Evolutionary conservation across 2,113 vertebrate species (phyloP).

Genomic region (Phocoena phocoena): DNA sequence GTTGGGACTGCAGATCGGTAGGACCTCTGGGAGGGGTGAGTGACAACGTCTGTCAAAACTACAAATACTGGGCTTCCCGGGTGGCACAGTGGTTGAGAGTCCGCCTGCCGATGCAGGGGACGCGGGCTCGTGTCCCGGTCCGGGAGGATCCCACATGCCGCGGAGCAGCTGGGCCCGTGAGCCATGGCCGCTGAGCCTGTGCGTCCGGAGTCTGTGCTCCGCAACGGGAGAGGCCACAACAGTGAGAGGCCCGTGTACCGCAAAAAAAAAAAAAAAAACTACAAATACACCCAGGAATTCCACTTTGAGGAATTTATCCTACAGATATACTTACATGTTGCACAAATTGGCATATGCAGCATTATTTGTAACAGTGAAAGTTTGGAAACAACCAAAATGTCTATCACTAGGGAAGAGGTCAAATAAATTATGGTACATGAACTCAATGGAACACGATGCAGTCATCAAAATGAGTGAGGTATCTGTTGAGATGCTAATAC

Average conservation of each 20-base stretch:
- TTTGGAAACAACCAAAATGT: not conserved
- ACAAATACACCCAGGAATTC: not conserved
- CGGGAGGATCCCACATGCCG: too few species aligned
- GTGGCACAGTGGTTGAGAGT: too few species aligned
- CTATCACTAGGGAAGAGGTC: not conserved
- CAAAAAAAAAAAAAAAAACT: not conserved
- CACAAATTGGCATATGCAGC: not conserved
- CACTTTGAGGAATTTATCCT: not conserved
- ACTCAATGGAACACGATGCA: not conserved
- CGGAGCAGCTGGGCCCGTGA: too few species aligned
- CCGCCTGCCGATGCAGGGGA: too few species aligned
- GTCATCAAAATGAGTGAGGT: conserved; percentile 33
- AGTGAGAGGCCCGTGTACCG: too few species aligned
- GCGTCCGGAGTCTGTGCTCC: too few species aligned
- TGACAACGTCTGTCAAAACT: not conserved
- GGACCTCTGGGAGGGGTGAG: not conserved
- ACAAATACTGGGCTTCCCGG: not conserved
- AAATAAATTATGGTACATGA: not conserved
- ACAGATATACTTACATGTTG: not conserved
- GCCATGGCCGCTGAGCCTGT: too few species aligned
- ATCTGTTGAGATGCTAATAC: not conserved
- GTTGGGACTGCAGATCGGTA: not conserved
- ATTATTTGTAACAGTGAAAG: not conserved
- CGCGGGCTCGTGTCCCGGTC: too few species aligned
- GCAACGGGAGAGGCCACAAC: too few species aligned